A percentile compares a stretch with the other conserved stretches of the same genome.
These are phyloP conservation scores for Phoenicopterus ruber DNA, from an alignment of 2,113 vertebrate genomes.

Conservation along the genomic window DNA sequence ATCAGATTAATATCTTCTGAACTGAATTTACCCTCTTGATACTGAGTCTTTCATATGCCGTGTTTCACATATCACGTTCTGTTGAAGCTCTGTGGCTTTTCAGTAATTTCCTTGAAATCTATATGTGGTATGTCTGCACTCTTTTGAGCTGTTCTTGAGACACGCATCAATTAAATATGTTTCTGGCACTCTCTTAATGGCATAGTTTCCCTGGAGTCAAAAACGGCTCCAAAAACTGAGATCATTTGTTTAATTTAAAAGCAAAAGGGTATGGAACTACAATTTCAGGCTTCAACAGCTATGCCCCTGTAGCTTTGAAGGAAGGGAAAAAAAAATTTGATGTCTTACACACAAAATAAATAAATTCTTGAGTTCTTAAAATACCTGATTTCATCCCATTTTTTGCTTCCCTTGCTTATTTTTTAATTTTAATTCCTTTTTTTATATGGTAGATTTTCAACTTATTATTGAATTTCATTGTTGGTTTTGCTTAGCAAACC, in stretches of 20 bases:
- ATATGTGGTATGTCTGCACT: slow-evolving; percentile 67
- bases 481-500: slow-evolving; percentile 46
- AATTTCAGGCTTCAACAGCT: slow-evolving; percentile 67
- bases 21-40: slow-evolving; percentile 73
- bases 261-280: slow-evolving; percentile 73
- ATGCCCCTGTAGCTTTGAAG: slow-evolving; percentile 64
- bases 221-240: slow-evolving; percentile 73
- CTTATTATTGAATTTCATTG: background rate
- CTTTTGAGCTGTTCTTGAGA: slow-evolving; percentile 72
- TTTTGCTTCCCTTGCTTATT: background rate
- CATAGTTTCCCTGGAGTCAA: slow-evolving; percentile 72
- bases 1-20: slow-evolving; percentile 84
- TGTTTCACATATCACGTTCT: slow-evolving; percentile 65
- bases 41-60: slow-evolving; percentile 57
- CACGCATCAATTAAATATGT: slow-evolving; percentile 68
- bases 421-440: slow-evolving; percentile 6
- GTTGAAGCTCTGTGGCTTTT: slow-evolving; percentile 66
- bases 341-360: slow-evolving; percentile 51
- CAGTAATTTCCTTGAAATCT: slow-evolving; percentile 78
- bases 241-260: slow-evolving; percentile 81
- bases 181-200: slow-evolving; percentile 77
- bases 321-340: background rate
- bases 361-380: slow-evolving; percentile 53
- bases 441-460: background rate
- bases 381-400: background rate